Percentiles rank a stretch among this genome's conserved stretches.
Evolutionary conservation across 2,113 vertebrate species (phyloP).

Genomic region (Papio anubis): DNA sequence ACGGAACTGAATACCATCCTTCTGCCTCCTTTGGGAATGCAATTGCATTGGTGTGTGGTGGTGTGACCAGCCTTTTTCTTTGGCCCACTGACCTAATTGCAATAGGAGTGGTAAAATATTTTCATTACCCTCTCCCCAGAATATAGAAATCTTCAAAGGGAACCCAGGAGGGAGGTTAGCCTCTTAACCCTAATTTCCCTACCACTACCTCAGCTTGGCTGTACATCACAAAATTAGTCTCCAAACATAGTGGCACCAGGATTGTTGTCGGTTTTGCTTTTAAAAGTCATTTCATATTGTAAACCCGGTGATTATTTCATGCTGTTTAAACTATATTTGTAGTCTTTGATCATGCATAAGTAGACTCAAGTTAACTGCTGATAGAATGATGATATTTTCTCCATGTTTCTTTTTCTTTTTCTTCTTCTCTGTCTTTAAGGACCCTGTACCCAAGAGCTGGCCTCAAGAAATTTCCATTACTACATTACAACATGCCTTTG

Average conservation of each 20-base stretch:
- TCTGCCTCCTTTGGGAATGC: slow-evolving; percentile 50
- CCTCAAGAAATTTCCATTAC: slow-evolving; percentile 78
- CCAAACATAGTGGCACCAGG: slow-evolving; percentile 63
- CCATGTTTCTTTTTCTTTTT: slow-evolving; percentile 68
- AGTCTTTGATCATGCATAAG: slow-evolving; percentile 86
- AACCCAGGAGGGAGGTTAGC: slow-evolving; percentile 78
- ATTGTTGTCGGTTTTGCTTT: slow-evolving; percentile 78
- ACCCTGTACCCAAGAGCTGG: slow-evolving; percentile 67
- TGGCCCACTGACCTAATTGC: slow-evolving; percentile 68
- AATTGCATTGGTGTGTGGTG: not conserved
- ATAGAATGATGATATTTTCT: slow-evolving; percentile 85
- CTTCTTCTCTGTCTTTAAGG: slow-evolving; percentile 70
- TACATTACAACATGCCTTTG: slow-evolving; percentile 71
- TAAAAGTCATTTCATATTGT: slow-evolving; percentile 82
- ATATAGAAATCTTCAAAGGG: slow-evolving; percentile 84
- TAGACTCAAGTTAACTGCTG: slow-evolving; percentile 83
- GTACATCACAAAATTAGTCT: slow-evolving; percentile 83
- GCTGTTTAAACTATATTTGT: slow-evolving; percentile 87
- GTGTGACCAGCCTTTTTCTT: slow-evolving; percentile 10
- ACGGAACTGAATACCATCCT: not conserved
- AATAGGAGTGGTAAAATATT: slow-evolving; percentile 83
- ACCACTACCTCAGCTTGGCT: slow-evolving; percentile 78
- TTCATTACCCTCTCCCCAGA: slow-evolving; percentile 85
- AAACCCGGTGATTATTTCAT: slow-evolving; percentile 86
- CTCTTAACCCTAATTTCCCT: slow-evolving; percentile 83